Conservation (phyloP, 2,797 vertebrate genomes). For the Sorex maritimensis region DNA sequence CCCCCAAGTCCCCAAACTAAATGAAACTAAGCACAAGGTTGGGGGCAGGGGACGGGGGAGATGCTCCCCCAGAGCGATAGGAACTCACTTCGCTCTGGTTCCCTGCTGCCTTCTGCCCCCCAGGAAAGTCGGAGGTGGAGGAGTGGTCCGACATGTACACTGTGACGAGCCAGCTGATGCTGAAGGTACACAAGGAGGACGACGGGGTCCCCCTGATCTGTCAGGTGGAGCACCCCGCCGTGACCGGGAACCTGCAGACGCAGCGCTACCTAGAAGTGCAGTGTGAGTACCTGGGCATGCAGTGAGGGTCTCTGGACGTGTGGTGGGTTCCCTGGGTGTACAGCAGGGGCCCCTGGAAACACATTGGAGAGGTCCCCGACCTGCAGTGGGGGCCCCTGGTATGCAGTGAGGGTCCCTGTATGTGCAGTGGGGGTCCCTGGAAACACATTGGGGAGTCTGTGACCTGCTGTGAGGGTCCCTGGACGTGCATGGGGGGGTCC, state of each 20-base stretch:
- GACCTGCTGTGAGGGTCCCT: too few relatives aligned
- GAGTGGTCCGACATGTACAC: constrained; percentile 98
- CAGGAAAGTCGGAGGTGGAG: constrained; percentile 96
- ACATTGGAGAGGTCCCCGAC: too few relatives aligned
- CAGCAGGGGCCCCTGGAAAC: too few relatives aligned
- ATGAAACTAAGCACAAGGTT: background rate
- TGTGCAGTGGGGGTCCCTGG: too few relatives aligned
- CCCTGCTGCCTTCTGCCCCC: background rate
- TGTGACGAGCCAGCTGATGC: constrained; percentile 95
- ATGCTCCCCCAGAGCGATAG: background rate
- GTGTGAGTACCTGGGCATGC: constrained; percentile 93
- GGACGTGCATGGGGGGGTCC: too few relatives aligned
- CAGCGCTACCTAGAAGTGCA: constrained; percentile 98
- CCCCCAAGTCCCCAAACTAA: too few relatives aligned
- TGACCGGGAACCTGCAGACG: constrained; percentile 95
- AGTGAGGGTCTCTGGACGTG: too few relatives aligned
- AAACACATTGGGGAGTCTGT: too few relatives aligned
- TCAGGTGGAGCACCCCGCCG: constrained; percentile 98
- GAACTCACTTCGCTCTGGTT: background rate
- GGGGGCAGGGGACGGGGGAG: too few relatives aligned
- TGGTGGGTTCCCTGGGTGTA: too few relatives aligned
- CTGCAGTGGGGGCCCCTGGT: too few relatives aligned
- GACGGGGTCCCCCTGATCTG: constrained; percentile 97
- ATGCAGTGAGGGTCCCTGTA: too few relatives aligned
- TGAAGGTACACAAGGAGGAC: constrained; percentile 97